Evolutionary conservation across 30 jellyfish, hydroid and myxozoan species (phyloP).

Genomic region (Aurelia aurita): DNA sequence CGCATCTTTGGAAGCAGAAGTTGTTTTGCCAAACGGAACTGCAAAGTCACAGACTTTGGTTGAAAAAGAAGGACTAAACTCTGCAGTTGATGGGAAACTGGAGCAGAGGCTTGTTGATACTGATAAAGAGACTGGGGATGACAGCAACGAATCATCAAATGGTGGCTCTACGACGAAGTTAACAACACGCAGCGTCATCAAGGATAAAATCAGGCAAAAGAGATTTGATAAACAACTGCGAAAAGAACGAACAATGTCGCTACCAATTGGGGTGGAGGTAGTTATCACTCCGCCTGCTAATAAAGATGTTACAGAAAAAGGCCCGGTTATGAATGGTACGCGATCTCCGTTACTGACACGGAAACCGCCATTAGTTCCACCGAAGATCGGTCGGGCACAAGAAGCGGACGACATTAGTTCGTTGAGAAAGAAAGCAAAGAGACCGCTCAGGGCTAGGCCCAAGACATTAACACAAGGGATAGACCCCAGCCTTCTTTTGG

Average conservation of each 20-base stretch:
- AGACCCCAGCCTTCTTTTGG: slow-evolving; percentile 72
- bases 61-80: neutral
- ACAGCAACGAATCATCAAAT: slow-evolving; percentile 47
- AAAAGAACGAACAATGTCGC: slow-evolving; percentile 61
- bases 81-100: neutral
- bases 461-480: slow-evolving; percentile 86
- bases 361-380: slow-evolving; percentile 60
- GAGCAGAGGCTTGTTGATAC: slow-evolving; percentile 7
- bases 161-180: slow-evolving; percentile 56
- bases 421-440: slow-evolving; percentile 19
- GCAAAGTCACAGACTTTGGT: neutral
- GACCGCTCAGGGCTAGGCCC: slow-evolving; percentile 80
- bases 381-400: slow-evolving; percentile 41
- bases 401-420: slow-evolving; percentile 66
- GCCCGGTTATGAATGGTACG: slow-evolving; percentile 31
- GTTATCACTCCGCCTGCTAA: slow-evolving; percentile 30
- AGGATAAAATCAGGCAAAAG: slow-evolving; percentile 67
- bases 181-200: slow-evolving; percentile 66
- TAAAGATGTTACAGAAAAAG: slow-evolving; percentile 18
- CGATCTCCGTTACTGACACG: slow-evolving; percentile 36
- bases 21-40: neutral
- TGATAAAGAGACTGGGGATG: slow-evolving; percentile 48
- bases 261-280: slow-evolving; percentile 70
- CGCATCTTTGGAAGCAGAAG: neutral
- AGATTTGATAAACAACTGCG: slow-evolving; percentile 39